phyloP scores from a whole-genome alignment of 2,113 vertebrate genomes.

The Pluvianellus socialis region DNA sequence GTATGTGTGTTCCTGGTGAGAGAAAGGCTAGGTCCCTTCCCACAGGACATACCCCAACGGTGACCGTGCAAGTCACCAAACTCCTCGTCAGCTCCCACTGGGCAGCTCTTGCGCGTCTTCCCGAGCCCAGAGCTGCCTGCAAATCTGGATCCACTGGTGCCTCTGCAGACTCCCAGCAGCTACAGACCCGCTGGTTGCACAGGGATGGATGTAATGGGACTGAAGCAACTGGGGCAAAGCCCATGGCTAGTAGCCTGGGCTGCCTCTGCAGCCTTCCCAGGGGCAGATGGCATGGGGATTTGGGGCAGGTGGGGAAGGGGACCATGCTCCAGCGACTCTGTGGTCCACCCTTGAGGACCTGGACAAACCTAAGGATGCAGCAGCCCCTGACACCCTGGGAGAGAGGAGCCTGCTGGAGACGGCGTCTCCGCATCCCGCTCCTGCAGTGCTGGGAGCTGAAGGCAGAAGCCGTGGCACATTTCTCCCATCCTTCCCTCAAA shows the following conservation, averaged over 20 bases:
- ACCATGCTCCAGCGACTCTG: background rate
- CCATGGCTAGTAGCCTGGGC: background rate
- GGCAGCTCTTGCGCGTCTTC: background rate
- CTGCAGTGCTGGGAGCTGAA: background rate
- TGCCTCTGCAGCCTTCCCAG: background rate
- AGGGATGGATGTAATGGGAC: background rate
- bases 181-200: accelerated
- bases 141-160: background rate
- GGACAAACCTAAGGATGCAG: background rate
- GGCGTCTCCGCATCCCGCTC: accelerated
- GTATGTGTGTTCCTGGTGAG: accelerated
- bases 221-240: background rate
- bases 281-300: background rate
- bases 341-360: background rate
- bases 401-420: background rate
- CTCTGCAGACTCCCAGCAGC: background rate
- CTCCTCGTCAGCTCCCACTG: background rate
- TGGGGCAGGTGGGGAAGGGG: background rate
- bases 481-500: background rate
- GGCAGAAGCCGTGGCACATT: background rate
- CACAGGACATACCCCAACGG: background rate
- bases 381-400: background rate
- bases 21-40: background rate
- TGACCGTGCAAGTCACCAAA: background rate
- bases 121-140: background rate